Conservation (phyloP, 2,888 invertebrate species). For the Hecatera dysodea region DNA sequence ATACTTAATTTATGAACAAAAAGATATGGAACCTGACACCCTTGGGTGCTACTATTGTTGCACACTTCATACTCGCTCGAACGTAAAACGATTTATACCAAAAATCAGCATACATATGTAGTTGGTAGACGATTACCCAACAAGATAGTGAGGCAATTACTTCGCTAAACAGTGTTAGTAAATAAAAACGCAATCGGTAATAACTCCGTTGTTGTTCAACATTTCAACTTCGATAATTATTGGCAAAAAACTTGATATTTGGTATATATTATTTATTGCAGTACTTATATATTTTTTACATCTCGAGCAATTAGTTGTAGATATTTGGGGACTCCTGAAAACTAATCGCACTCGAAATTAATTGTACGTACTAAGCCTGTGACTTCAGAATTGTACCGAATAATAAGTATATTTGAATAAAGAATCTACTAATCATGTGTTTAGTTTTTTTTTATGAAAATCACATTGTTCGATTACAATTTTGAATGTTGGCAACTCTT, state of each 20-base stretch:
- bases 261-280: not conserved
- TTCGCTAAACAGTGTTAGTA: conserved; percentile 66
- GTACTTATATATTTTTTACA: not conserved
- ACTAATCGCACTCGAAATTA: not conserved
- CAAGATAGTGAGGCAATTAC: conserved; percentile 61
- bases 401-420: not conserved
- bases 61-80: conserved; percentile 59
- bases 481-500: not conserved
- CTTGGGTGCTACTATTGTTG: conserved; percentile 52
- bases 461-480: no score
- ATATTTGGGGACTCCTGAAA: not conserved
- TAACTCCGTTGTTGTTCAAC: conserved; percentile 31
- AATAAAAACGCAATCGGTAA: conserved; percentile 63
- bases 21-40: conserved; percentile 57
- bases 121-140: conserved; percentile 59
- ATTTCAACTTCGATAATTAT: conserved; percentile 32
- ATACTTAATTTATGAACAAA: conserved; percentile 54
- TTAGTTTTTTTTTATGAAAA: no score
- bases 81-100: conserved; percentile 48
- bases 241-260: conserved; percentile 28
- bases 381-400: no score
- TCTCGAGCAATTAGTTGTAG: not conserved
- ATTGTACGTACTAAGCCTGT: not conserved
- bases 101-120: conserved; percentile 16
- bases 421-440: not conserved